These are phyloP conservation scores for Dromiciops gliroides DNA, from an alignment of 2,113 vertebrate species.

Conservation along the genomic window DNA sequence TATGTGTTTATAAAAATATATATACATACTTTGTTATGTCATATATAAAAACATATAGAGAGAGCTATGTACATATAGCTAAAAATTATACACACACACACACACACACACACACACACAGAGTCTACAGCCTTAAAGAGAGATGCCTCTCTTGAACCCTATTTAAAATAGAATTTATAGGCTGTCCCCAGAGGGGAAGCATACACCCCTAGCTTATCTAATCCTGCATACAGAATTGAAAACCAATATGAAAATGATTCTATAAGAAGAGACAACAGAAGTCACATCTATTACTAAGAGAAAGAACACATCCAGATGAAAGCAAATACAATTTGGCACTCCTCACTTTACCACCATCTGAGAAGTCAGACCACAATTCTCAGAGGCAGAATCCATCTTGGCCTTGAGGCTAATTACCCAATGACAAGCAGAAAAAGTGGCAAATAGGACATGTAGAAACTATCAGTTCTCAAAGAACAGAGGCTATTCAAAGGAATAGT, in stretches of 20 bases:
- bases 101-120: background rate
- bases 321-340: background rate
- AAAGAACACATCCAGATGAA: background rate
- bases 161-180: background rate
- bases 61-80: no score
- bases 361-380: background rate
- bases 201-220: background rate
- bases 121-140: background rate
- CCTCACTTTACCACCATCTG: background rate
- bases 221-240: background rate
- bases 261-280: background rate
- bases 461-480: background rate
- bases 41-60: no score
- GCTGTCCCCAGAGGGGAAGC: background rate
- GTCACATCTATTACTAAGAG: background rate
- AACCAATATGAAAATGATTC: background rate
- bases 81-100: no score
- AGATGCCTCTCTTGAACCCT: background rate
- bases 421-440: background rate
- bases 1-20: background rate
- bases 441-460: background rate
- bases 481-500: background rate
- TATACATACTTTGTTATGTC: no score
- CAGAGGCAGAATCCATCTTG: background rate
- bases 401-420: background rate